Percentiles rank a stretch among this genome's conserved stretches.
Conservation (phyloP, 2,113 vertebrate species). For the Phycodurus eques region DNA sequence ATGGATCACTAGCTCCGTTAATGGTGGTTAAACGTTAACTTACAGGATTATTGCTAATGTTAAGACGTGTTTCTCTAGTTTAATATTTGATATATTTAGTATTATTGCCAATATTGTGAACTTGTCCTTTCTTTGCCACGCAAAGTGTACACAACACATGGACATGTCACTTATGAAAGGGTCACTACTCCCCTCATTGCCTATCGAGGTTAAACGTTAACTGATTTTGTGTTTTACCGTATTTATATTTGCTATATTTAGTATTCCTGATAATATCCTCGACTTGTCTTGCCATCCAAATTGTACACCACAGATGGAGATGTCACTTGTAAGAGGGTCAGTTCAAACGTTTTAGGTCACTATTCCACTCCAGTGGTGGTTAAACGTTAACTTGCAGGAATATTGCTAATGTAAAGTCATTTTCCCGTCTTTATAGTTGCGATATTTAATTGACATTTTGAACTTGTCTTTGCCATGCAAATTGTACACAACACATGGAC, state of each 20-base stretch:
- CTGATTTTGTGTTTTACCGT: too few species aligned
- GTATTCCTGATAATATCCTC: not conserved
- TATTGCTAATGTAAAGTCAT: slow-evolving; percentile 7
- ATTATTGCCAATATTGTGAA: not conserved
- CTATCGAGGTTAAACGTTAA: slow-evolving; percentile 1
- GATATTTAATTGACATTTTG: not conserved
- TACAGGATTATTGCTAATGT: slow-evolving; percentile 6
- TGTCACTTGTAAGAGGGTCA: not conserved
- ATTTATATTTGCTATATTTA: not conserved
- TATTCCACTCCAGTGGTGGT: not conserved
- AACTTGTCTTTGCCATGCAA: not conserved
- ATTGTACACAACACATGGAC: not conserved
- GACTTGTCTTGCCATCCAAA: not conserved
- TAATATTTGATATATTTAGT: not conserved
- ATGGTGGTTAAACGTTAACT: slow-evolving; percentile 2
- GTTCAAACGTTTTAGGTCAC: not conserved
- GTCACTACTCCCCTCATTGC: not conserved
- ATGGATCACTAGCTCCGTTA: not conserved
- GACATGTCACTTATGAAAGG: not conserved
- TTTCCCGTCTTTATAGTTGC: not conserved
- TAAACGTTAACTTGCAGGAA: slow-evolving; percentile 2
- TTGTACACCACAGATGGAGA: not conserved
- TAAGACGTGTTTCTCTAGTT: not conserved
- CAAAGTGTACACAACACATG: not conserved
- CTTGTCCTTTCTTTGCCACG: not conserved